Evolutionary conservation across 30 jellyfish, hydroid and myxozoan genomes (phyloP), one percentile per base, ranked within the genome.

Genomic region (Turritopsis dohrnii): DNA sequence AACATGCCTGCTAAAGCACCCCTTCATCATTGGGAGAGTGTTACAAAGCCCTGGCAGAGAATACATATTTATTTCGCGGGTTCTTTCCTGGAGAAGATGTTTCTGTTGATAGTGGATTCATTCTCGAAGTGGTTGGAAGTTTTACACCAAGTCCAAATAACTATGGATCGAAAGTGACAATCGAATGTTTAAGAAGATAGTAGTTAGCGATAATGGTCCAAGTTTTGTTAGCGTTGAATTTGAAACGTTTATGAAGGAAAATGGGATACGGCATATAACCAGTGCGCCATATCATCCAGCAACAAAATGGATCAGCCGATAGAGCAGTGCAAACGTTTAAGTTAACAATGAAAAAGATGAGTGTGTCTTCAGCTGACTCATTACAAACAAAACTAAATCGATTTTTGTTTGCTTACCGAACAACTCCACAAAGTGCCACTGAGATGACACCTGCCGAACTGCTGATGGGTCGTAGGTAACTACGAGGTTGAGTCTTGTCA

Each of bases 281-380:
- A 82, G 71, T 24, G 93, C 95, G 22, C 94, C 95, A 20, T 29
- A 25, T 20, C 95, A 86, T 82, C 95, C 94, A 7, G 79, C 95
- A 81, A 81, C 95, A 21, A 86, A n/a, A 86, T 86, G 95, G 95
- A 18, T 0, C 20, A 22, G 95, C 89, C 16, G 94, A 86, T 65
- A 26, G 95, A 18, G 21, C 24, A 9, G 93, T 86, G 22, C 87
- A 72, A 24, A 28, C 85, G 18, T 86, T 83, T 77, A 83, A 83
- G 79, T 52, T 31, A 18, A 52, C 82, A 69, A 53, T 52, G 88
- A 66, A 18, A 72, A 82, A 71, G 88, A 82, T 17, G 89, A 60
- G 73, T 60, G 21, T 21, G 19, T 60, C 73, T 60, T 23, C 73
- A 60, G n/a, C n/a, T n/a, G n/a, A n/a, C n/a, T n/a, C n/a, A n/a